Base-by-base conservation (phyloP, 2,113 vertebrate genomes). In the Pogona vitticeps region DNA sequence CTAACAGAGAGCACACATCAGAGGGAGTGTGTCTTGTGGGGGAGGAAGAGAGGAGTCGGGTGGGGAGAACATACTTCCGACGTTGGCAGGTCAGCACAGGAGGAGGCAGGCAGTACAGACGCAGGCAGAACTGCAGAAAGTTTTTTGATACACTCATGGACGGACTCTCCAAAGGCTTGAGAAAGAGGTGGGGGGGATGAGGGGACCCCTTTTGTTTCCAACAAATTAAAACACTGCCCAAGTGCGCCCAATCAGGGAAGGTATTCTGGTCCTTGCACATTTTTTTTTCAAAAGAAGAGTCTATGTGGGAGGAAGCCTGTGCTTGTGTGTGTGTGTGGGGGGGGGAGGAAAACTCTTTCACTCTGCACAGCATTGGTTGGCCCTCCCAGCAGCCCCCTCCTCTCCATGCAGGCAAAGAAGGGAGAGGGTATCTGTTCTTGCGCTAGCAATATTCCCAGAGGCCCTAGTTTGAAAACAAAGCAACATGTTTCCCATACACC, bases 161-260 rank as follows among this genome's bases (percentile, higher is more conserved):
- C 72, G 88, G 90, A 92, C 90, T 94, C 88, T 90, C 90, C 90
- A 90, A 26, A 2, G 61, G 85, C 89, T 91, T 83, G 71, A 92
- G 91, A 91, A 80, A 82, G 93, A 91, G 93, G 92, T 94, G 92
- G 94, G 86, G 83, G 86, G 90, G 56, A 21, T 1, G 14, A 6
- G 33, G 36, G 56, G 89, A 92, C 85, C 82, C 87, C 90, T 83
- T 73, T 83, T 91, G 80, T 73, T 84, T 91, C 89, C 23, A 17
- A 59, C 59, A 33, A 76, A 92, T 40, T 71, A 90, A 67, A 91
- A 18, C 9, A 81, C 93, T 96, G 95, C 94, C 92, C 94, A 96
- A 87, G 81, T 90, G 80, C 84, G 67, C 20, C 89, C 65, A 71
- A 59, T 88, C 58, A 67, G 73, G 81, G 79, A 93, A 95, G 90